A percentile compares a stretch with the other conserved stretches of the same genome.
Evolutionary conservation across 92 coral and sea anemone genomes (phyloP).

Genomic region (Paramuricea clavata): DNA sequence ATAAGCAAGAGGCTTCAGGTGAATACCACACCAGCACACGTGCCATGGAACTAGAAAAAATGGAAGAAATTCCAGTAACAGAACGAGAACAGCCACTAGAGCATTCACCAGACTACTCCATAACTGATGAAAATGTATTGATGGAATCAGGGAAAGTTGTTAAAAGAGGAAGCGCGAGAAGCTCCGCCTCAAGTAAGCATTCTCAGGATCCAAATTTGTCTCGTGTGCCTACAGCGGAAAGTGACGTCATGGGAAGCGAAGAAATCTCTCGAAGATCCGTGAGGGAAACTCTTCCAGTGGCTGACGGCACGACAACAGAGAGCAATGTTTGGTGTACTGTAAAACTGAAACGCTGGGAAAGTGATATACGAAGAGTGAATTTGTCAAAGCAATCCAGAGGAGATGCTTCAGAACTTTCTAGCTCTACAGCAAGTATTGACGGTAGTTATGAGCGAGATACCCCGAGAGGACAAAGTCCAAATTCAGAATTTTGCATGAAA

Average conservation of each 20-base stretch:
- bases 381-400: neutral
- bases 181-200: neutral
- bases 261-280: neutral
- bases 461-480: slow-evolving; percentile 11
- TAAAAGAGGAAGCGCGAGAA: neutral
- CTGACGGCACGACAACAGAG: neutral
- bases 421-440: slow-evolving; percentile 33
- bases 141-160: neutral
- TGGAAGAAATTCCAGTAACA: neutral
- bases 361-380: slow-evolving; percentile 31
- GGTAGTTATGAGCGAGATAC: slow-evolving; percentile 6
- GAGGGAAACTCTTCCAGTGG: neutral
- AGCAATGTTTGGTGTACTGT: slow-evolving; percentile 39
- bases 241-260: neutral
- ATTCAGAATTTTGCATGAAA: slow-evolving; percentile 3
- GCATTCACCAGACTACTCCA: neutral
- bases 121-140: neutral
- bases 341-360: slow-evolving; percentile 35
- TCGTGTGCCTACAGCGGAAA: neutral
- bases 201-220: neutral
- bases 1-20: neutral
- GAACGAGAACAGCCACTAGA: neutral
- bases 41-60: neutral
- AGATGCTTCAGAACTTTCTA: slow-evolving; percentile 19
- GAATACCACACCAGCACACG: neutral